Evolutionary conservation across 1,140 invertebrate species (phyloP).

Genomic region (Argopecten irradians): DNA sequence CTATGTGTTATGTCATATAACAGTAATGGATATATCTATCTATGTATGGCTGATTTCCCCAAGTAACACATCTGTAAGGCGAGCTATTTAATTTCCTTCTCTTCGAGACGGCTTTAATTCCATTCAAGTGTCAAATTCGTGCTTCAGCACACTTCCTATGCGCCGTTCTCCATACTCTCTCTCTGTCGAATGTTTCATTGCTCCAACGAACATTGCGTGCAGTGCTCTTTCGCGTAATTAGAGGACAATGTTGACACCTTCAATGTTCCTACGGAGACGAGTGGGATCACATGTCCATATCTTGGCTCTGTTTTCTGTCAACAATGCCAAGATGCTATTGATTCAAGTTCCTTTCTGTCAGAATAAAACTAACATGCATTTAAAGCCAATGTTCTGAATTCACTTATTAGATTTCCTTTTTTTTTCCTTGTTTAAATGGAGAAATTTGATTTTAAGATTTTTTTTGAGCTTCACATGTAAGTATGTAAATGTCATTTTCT

Average conservation of each 20-base stretch:
- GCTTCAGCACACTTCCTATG: neutral
- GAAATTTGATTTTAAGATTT: neutral
- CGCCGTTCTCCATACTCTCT: neutral
- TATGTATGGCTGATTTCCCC: neutral
- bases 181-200: neutral
- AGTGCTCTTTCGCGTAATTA: neutral
- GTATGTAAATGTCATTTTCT: conserved; percentile 32
- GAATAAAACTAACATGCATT: neutral
- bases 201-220: neutral
- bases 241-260: neutral
- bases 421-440: neutral
- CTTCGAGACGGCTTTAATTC: neutral
- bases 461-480: neutral
- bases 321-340: neutral
- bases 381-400: neutral
- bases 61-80: neutral
- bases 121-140: neutral
- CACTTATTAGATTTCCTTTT: neutral
- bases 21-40: neutral
- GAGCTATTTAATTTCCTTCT: neutral
- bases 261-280: neutral
- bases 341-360: neutral
- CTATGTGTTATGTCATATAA: too few relatives aligned
- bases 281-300: neutral
- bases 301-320: neutral